These are phyloP conservation scores for Apostichopus japonicus DNA, from an alignment of 35 echinoderm and acorn worm species.

Conservation along the genomic window DNA sequence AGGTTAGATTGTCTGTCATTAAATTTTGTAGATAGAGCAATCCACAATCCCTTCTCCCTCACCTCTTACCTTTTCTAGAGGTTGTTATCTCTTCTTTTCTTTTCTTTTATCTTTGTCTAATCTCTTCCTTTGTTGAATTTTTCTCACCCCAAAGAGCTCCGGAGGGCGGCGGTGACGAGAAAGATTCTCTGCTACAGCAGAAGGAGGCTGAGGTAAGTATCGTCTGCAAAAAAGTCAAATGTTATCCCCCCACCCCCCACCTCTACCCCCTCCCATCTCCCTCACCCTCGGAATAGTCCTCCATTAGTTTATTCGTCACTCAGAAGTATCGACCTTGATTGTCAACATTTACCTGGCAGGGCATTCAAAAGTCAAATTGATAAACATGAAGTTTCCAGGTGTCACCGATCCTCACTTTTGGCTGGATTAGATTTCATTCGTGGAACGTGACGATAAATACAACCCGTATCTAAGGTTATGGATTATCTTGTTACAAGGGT, in stretches of 20 bases:
- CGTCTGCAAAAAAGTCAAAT: background rate
- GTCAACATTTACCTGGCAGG: background rate
- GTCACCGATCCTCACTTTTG: too few relatives aligned
- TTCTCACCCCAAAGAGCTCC: slow-evolving; percentile 38
- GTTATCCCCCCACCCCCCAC: too few relatives aligned
- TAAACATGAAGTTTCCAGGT: too few relatives aligned
- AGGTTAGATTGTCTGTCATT: slow-evolving; percentile 6
- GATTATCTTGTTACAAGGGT: too few relatives aligned
- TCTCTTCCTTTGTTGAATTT: background rate
- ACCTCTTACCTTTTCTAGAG: background rate
- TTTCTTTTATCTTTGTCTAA: background rate
- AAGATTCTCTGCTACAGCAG: slow-evolving; percentile 85
- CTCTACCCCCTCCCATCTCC: background rate
- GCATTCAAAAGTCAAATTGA: too few relatives aligned
- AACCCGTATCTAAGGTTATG: too few relatives aligned
- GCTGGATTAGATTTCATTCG: too few relatives aligned
- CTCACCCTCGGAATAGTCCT: background rate
- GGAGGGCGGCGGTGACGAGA: slow-evolving; percentile 62
- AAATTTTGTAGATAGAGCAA: background rate
- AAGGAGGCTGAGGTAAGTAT: slow-evolving; percentile 80
- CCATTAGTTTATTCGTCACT: too few relatives aligned
- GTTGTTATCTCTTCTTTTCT: too few relatives aligned
- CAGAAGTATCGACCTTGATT: background rate
- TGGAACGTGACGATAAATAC: too few relatives aligned
- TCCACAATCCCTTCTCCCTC: background rate